Evolutionary conservation across 1,140 invertebrate genomes (phyloP).

Genomic region (Polypedilum vanderplanki): DNA sequence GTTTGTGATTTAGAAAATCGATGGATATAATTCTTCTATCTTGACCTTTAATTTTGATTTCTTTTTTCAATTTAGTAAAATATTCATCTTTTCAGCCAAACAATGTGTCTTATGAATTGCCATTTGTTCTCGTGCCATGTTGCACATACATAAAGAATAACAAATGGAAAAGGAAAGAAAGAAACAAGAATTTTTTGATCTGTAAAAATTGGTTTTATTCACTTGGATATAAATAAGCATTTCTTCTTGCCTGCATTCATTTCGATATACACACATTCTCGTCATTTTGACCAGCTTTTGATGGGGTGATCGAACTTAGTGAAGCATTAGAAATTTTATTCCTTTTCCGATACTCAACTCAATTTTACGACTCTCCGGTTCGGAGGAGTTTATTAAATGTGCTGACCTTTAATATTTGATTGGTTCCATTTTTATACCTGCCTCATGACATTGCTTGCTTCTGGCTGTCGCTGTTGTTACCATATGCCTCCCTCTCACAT

Average conservation of each 20-base stretch:
- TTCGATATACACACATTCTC: background rate
- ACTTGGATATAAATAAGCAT: background rate
- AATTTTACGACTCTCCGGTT: background rate
- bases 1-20: too few relatives aligned
- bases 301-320: background rate
- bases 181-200: background rate
- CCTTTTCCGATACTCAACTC: slow-evolving; percentile 9
- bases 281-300: background rate
- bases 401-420: slow-evolving; percentile 28
- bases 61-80: too few relatives aligned
- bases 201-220: background rate
- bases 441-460: background rate
- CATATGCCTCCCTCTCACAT: background rate
- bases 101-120: background rate
- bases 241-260: background rate
- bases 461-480: background rate
- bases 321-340: background rate
- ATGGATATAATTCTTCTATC: too few relatives aligned
- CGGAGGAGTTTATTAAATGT: slow-evolving; percentile 26
- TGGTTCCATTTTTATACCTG: background rate
- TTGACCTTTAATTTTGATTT: too few relatives aligned
- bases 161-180: background rate
- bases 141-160: background rate
- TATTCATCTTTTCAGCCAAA: too few relatives aligned
- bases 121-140: slow-evolving; percentile 9